These are phyloP conservation scores for Blastobasis lacticolella DNA, from an alignment of 2,888 invertebrate species.

Conservation along the genomic window DNA sequence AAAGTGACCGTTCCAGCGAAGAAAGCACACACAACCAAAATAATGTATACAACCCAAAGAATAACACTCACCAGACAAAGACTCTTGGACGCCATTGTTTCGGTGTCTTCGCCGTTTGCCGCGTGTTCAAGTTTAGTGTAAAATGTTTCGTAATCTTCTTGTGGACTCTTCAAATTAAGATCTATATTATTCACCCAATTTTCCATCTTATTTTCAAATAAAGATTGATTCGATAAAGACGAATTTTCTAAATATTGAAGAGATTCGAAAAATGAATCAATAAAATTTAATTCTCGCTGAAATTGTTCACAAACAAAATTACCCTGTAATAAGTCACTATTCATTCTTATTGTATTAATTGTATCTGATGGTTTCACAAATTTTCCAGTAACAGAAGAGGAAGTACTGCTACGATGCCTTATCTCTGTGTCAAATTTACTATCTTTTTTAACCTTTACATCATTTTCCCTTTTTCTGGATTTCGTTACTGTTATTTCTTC, in stretches of 20 bases:
- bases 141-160: conserved; percentile 39
- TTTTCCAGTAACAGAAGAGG: conserved; percentile 36
- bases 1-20: too few species aligned
- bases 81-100: conserved; percentile 68
- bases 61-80: conserved; percentile 68
- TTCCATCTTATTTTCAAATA: conserved; percentile 36
- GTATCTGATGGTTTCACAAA: conserved; percentile 64
- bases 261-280: conserved; percentile 67
- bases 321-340: conserved; percentile 41
- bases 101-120: conserved; percentile 41
- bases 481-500: conserved; percentile 16
- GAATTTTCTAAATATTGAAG: conserved; percentile 59
- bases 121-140: conserved; percentile 53
- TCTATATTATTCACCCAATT: conserved; percentile 37
- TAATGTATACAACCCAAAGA: conserved; percentile 51
- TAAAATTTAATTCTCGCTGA: conserved; percentile 61
- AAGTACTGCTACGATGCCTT: too few species aligned
- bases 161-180: conserved; percentile 33
- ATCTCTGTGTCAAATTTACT: conserved; percentile 1
- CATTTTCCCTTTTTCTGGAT: conserved; percentile 20
- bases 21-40: too few species aligned
- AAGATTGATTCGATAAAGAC: conserved; percentile 43
- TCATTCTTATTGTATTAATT: conserved; percentile 57
- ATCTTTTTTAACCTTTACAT: conserved; percentile 18
- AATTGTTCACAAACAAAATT: conserved; percentile 61